Conservation (phyloP, 2,797 vertebrate species). For the Threskiornis aethiopicus region DNA sequence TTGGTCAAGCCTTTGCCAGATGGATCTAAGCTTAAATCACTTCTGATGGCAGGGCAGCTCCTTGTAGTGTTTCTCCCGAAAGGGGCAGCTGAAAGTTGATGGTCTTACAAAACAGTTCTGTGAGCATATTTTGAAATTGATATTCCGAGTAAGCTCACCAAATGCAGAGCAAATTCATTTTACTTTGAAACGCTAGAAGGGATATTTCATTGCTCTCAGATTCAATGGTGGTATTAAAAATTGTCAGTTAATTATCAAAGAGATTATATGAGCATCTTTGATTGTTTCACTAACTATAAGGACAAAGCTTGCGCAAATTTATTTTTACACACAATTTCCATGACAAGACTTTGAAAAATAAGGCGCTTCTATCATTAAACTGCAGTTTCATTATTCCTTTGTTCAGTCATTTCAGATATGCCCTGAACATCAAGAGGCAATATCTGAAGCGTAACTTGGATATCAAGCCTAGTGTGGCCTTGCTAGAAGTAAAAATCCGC, state of each 20-base stretch:
- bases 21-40: neutral
- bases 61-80: neutral
- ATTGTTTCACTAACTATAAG: slow-evolving; percentile 41
- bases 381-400: slow-evolving; percentile 36
- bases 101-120: neutral
- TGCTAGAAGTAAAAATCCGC: neutral
- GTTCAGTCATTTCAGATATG: slow-evolving; percentile 22
- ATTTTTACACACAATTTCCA: slow-evolving; percentile 60
- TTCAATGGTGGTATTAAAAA: slow-evolving; percentile 38
- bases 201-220: slow-evolving; percentile 12
- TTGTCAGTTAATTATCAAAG: slow-evolving; percentile 53
- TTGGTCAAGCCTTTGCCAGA: neutral
- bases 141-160: slow-evolving; percentile 19
- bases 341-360: slow-evolving; percentile 38
- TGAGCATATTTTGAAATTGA: neutral
- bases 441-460: neutral
- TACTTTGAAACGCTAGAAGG: neutral
- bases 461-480: neutral
- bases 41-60: neutral
- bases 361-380: neutral
- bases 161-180: slow-evolving; percentile 12
- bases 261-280: slow-evolving; percentile 46
- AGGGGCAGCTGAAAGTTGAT: neutral
- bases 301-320: slow-evolving; percentile 31
- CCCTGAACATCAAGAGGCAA: neutral